phyloP scores from a whole-genome alignment of 1,140 invertebrate genomes.

The Drosophila tristis region DNA sequence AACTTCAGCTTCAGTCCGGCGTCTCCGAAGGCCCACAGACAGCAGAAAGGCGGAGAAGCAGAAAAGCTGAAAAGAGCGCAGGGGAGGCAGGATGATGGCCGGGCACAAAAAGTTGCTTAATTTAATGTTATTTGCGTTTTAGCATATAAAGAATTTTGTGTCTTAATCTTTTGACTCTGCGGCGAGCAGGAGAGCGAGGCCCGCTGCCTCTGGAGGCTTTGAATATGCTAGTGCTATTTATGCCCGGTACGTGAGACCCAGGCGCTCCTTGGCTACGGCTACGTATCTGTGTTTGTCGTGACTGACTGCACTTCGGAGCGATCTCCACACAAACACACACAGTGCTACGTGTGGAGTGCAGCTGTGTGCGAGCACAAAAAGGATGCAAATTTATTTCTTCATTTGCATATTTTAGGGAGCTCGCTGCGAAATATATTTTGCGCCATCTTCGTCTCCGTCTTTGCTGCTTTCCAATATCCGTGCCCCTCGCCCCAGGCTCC shows the following conservation, averaged over 20 bases:
- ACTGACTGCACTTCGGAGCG: constrained; percentile 58
- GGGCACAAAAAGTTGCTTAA: constrained; percentile 81
- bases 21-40: constrained; percentile 35
- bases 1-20: constrained; percentile 14
- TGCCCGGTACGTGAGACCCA: constrained; percentile 71
- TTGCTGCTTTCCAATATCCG: constrained; percentile 66
- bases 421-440: constrained; percentile 71
- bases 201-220: constrained; percentile 63
- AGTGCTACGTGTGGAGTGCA: constrained; percentile 15
- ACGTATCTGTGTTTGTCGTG: constrained; percentile 43
- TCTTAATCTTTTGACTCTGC: constrained; percentile 84
- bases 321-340: constrained; percentile 4
- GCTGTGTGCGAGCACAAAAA: constrained; percentile 53
- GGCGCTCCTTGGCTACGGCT: constrained; percentile 7
- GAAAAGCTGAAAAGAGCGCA: no score
- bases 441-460: constrained; percentile 59
- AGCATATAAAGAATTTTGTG: constrained; percentile 84
- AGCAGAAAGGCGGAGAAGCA: constrained; percentile 10
- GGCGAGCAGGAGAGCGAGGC: constrained; percentile 48
- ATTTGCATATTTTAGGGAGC: constrained; percentile 84
- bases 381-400: constrained; percentile 84
- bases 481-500: constrained; percentile 18
- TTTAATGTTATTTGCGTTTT: constrained; percentile 84
- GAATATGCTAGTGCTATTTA: constrained; percentile 83
- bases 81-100: no score